phyloP scores from a whole-genome alignment of 2,797 vertebrate species.

The Aeoliscus strigatus region DNA sequence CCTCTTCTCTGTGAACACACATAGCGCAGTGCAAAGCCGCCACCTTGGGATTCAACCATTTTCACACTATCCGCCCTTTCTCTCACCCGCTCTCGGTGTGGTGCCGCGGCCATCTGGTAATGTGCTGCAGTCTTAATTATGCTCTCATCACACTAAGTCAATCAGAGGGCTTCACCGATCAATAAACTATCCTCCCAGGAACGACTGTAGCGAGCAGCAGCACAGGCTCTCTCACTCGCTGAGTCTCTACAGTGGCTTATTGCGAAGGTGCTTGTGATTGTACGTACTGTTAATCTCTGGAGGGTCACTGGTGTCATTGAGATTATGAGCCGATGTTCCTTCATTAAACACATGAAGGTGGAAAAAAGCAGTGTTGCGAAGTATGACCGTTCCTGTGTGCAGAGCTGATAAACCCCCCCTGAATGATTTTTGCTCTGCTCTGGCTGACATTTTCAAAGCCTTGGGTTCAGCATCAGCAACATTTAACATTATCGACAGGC shows the following conservation, averaged over 20 bases:
- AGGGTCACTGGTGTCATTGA: not conserved
- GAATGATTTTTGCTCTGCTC: constrained; percentile 1
- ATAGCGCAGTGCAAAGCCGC: not conserved
- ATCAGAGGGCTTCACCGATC: constrained; percentile 48
- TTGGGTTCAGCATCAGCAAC: not conserved
- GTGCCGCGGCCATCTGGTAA: constrained; percentile 48
- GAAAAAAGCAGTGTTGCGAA: not conserved
- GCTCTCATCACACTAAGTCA: constrained; percentile 59
- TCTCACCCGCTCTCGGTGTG: constrained; percentile 22
- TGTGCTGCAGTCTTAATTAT: constrained; percentile 68
- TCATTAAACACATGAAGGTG: not conserved
- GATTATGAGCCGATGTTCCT: not conserved
- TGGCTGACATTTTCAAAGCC: not conserved
- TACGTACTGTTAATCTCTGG: not conserved
- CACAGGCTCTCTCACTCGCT: constrained; percentile 7
- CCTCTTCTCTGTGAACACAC: not conserved
- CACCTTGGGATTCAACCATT: not conserved
- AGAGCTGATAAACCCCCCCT: not conserved
- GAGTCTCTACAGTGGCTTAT: constrained; percentile 8
- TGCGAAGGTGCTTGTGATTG: constrained; percentile 7
- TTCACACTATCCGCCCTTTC: constrained; percentile 8
- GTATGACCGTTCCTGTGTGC: not conserved
- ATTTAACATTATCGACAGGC: constrained; percentile 1
- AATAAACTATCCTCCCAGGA: constrained; percentile 35
- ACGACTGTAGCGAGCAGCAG: constrained; percentile 15